Evolutionary conservation across 2,888 invertebrate genomes (phyloP).

Genomic region (Omphaloscelis lunosa): DNA sequence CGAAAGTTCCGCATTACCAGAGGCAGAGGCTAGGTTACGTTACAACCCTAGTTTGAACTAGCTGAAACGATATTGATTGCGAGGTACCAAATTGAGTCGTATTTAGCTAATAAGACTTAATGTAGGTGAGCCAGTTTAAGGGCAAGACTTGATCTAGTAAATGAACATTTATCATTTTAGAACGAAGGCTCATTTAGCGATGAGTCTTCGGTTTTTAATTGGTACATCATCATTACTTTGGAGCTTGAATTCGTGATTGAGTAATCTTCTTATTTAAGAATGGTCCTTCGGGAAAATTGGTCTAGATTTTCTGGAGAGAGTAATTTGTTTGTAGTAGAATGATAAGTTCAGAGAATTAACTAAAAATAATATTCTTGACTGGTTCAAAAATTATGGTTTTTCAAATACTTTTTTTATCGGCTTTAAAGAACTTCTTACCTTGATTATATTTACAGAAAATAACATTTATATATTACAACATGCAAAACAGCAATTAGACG

Average conservation of each 20-base stretch:
- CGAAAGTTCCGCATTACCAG: neutral
- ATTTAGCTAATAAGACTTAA: slow-evolving; percentile 58
- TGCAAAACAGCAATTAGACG: neutral
- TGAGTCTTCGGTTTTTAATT: slow-evolving; percentile 41
- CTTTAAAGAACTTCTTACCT: neutral
- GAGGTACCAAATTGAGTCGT: slow-evolving; percentile 68
- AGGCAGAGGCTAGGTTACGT: neutral
- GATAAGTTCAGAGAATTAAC: neutral
- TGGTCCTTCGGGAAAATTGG: neutral
- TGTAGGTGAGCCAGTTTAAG: slow-evolving; percentile 46
- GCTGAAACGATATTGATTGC: slow-evolving; percentile 75
- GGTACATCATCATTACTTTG: slow-evolving; percentile 41
- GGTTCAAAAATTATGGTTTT: neutral
- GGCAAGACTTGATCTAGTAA: neutral
- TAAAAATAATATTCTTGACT: neutral
- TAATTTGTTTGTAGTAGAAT: slow-evolving; percentile 2
- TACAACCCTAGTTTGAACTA: slow-evolving; percentile 43
- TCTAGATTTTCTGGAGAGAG: neutral
- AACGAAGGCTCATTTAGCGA: slow-evolving; percentile 12
- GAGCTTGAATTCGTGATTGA: slow-evolving; percentile 4
- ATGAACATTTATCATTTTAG: slow-evolving; percentile 23
- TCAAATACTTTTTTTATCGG: neutral
- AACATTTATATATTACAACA: too few species aligned
- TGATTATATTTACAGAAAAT: too few species aligned
- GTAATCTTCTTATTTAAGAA: slow-evolving; percentile 10